phyloP scores from a whole-genome alignment of 2,888 invertebrate genomes.

The Philereme transversata region DNA sequence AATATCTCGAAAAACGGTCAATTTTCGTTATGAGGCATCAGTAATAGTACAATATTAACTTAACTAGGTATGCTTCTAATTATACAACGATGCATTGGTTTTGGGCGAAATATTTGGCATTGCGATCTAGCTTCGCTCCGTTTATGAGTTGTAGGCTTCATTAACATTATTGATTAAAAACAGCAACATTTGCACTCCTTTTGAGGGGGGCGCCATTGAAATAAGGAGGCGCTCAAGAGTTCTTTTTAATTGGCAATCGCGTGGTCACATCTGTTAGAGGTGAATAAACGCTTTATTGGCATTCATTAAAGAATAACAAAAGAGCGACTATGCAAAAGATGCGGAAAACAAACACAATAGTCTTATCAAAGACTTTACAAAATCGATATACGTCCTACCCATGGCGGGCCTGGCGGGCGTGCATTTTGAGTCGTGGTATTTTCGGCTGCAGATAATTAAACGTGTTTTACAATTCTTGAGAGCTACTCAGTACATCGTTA shows the following conservation, averaged over 20 bases:
- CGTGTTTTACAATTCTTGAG: not conserved
- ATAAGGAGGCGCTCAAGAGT: not conserved
- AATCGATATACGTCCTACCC: not conserved
- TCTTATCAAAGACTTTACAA: not conserved
- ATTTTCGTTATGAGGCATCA: too few relatives aligned
- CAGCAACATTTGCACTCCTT: not conserved
- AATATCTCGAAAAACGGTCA: too few relatives aligned
- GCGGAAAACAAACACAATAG: not conserved
- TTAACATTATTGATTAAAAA: too few relatives aligned
- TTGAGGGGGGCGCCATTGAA: not conserved
- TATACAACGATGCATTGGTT: not conserved
- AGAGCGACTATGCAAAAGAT: not conserved
- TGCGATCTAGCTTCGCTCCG: constrained; percentile 7
- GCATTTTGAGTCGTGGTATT: constrained; percentile 7
- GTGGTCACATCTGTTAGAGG: not conserved
- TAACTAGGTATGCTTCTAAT: too few relatives aligned
- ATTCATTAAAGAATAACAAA: constrained; percentile 9
- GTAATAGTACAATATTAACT: too few relatives aligned
- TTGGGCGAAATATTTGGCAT: constrained; percentile 15
- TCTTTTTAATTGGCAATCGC: not conserved
- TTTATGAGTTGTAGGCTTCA: not conserved
- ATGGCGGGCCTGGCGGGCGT: not conserved
- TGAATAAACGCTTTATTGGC: constrained; percentile 17
- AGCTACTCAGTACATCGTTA: not conserved
- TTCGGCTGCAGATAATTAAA: constrained; percentile 8